Evolutionary conservation across 2,113 vertebrate genomes (phyloP).

Genomic region (Platycercus adscitus): DNA sequence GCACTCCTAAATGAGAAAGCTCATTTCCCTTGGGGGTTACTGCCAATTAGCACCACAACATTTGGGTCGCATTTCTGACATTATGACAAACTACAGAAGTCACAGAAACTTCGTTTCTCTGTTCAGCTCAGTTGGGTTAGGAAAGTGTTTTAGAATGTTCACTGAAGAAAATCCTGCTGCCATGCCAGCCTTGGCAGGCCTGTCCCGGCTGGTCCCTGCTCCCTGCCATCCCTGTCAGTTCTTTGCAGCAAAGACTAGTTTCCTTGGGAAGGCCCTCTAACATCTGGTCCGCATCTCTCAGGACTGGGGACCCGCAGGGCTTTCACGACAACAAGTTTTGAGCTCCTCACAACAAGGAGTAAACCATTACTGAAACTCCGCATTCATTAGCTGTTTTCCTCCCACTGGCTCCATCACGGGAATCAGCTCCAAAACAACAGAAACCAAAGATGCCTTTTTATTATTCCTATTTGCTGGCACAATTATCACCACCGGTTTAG

Average conservation of each 20-base stretch:
- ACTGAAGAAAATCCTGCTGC: neutral
- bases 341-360: neutral
- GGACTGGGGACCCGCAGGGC: neutral
- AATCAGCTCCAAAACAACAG: neutral
- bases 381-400: neutral
- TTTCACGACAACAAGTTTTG: neutral
- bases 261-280: neutral
- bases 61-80: constrained; percentile 31
- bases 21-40: constrained; percentile 29
- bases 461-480: constrained; percentile 36
- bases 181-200: rapidly evolving
- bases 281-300: constrained; percentile 20
- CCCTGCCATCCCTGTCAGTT: neutral
- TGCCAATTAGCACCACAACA: constrained; percentile 32
- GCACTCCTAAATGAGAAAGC: constrained; percentile 21
- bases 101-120: neutral
- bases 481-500: neutral
- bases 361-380: constrained; percentile 9
- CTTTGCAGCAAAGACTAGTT: neutral
- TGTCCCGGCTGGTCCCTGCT: neutral
- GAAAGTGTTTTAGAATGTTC: neutral
- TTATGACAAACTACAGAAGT: neutral
- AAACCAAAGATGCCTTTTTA: neutral
- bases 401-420: neutral
- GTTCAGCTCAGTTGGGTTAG: neutral